phyloP scores from a whole-genome alignment of 2,797 vertebrate genomes.

The Sebastes oblongus region DNA sequence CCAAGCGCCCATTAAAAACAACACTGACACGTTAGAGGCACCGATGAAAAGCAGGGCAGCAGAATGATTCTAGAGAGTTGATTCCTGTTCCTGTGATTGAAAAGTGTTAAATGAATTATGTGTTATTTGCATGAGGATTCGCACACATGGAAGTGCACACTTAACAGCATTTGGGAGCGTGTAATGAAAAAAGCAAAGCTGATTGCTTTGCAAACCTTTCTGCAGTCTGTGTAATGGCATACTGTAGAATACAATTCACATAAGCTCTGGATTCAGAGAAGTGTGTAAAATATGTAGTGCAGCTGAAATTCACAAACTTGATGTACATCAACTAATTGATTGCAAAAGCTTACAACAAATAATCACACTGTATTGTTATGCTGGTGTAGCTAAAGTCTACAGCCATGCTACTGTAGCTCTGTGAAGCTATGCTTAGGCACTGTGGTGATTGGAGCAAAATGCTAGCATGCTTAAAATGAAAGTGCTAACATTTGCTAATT shows the following conservation, averaged over 20 bases:
- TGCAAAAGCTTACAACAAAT: not conserved
- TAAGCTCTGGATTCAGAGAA: not conserved
- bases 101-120: constrained; percentile 23
- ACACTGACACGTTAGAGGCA: not conserved
- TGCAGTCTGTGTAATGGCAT: not conserved
- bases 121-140: constrained; percentile 14
- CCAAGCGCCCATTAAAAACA: constrained; percentile 25
- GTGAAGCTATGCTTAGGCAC: not conserved
- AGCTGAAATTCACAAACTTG: not conserved
- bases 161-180: not conserved
- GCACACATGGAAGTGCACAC: not conserved
- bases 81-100: constrained; percentile 5
- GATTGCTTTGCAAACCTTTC: not conserved
- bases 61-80: constrained; percentile 19
- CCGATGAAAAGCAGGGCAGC: constrained; percentile 1
- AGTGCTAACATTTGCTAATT: not conserved
- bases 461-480: not conserved
- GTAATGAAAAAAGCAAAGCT: not conserved
- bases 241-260: not conserved
- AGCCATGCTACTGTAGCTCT: not conserved
- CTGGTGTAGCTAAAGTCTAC: not conserved
- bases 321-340: not conserved
- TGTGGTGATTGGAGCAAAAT: not conserved
- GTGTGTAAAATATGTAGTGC: not conserved
- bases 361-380: not conserved